Percentiles rank a stretch among this genome's conserved stretches.
phyloP scores from a whole-genome alignment of 2,888 invertebrate species.

The Lumbricus terrestris region DNA sequence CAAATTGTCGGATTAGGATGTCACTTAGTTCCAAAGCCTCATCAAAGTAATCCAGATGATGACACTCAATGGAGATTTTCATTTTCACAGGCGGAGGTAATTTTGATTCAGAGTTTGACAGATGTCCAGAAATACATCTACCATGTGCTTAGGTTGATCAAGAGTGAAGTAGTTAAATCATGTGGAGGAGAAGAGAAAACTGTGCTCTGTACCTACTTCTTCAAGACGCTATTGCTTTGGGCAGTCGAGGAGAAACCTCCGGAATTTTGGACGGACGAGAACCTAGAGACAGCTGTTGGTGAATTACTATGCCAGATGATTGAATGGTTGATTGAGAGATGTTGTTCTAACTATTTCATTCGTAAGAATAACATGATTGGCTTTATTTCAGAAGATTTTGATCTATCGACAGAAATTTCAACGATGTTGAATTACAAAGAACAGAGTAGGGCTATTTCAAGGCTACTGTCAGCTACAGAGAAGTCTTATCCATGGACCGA shows the following conservation, averaged over 20 bases:
- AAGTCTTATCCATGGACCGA: too few species aligned
- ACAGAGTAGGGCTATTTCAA: too few species aligned
- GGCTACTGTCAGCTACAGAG: too few species aligned
- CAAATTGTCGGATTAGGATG: background rate
- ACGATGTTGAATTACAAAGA: too few species aligned
- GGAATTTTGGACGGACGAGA: background rate
- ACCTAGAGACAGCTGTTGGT: background rate
- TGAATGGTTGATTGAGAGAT: background rate
- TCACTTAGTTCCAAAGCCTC: background rate
- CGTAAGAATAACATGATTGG: conserved; percentile 8
- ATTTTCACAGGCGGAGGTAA: background rate
- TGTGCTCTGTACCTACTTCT: conserved; percentile 10
- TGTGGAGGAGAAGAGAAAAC: background rate
- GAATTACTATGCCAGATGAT: background rate
- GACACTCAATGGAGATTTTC: conserved; percentile 20
- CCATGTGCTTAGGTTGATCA: background rate
- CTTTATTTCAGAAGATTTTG: too few species aligned
- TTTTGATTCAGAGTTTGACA: conserved; percentile 1
- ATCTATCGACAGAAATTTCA: too few species aligned
- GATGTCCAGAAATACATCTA: background rate
- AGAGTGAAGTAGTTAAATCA: background rate
- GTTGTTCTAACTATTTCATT: conserved; percentile 16
- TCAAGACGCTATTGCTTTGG: conserved; percentile 19
- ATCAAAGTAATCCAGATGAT: background rate
- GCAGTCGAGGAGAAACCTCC: background rate